Conservation (phyloP, 2,888 invertebrate genomes). For the Melanostoma scalare region DNA sequence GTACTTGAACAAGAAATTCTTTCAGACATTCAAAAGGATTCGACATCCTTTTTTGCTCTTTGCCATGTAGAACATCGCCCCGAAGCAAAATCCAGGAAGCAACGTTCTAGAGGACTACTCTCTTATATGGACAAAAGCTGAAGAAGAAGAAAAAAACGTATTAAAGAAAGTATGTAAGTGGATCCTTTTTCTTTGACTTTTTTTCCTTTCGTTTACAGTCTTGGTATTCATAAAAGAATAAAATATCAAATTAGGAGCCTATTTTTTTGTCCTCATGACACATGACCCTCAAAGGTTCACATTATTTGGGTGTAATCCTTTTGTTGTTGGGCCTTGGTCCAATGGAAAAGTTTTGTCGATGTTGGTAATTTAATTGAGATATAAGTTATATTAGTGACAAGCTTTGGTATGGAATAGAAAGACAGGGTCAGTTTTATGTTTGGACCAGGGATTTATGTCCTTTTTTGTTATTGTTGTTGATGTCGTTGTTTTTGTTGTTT, state of each 20-base stretch:
- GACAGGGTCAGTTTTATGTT: conserved; percentile 52
- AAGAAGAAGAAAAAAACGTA: conserved; percentile 20
- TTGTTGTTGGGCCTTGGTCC: conserved; percentile 36
- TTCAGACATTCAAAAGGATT: conserved; percentile 58
- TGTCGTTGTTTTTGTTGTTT: conserved; percentile 17
- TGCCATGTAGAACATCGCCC: conserved; percentile 50
- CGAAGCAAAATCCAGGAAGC: conserved; percentile 23
- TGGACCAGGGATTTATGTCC: conserved; percentile 54
- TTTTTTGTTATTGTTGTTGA: conserved; percentile 30
- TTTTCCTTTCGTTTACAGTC: conserved; percentile 11
- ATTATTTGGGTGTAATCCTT: conserved; percentile 50
- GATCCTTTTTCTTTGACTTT: conserved; percentile 19
- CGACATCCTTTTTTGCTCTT: conserved; percentile 50
- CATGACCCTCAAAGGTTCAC: conserved; percentile 36
- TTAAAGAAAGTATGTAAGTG: conserved; percentile 39
- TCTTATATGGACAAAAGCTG: not conserved
- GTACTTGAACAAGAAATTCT: conserved; percentile 22
- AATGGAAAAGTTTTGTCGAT: conserved; percentile 16
- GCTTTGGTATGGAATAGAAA: not conserved
- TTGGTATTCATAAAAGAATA: conserved; percentile 57
- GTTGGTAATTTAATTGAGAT: conserved; percentile 69
- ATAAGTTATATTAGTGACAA: conserved; percentile 59
- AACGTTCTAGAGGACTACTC: conserved; percentile 6
- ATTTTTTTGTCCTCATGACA: conserved; percentile 6
- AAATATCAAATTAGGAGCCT: conserved; percentile 60